Evolutionary conservation across 2,888 invertebrate genomes (phyloP), one percentile per base, ranked within the genome.

Genomic region (Autographa pulchrina): DNA sequence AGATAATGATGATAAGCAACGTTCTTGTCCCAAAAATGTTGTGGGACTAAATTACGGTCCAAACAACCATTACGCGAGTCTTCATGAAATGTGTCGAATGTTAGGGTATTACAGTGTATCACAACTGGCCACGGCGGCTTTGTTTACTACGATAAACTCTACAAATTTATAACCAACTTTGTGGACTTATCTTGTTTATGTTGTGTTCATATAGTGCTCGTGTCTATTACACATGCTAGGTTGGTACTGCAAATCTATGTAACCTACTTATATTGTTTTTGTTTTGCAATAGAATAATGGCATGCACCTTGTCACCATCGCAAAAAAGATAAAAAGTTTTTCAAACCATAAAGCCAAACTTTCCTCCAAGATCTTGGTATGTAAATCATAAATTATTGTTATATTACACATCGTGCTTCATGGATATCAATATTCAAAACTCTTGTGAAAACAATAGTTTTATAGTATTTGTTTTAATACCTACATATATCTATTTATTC

Each of bases 41-140:
- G 31, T 25, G 31, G 2, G 38, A 31, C 52, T 52, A 56, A 70
- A 80, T 72, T 75, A 80, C 58, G 63, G 48, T 61, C 20, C 41
- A 64, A 32, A 54, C 38, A 11, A 62, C 32, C 32, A 59, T 32
- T 64, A 41, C 31, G 38, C 20, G 3, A 63, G 32, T 8, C n/a
- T 56, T 69, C 35, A 52, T 70, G 31, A 68, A 66, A 66, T 20
- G 61, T 65, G 62, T 70, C 54, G 35, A 59, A 32, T 65, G 31
- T 59, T 41, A 35, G 31, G 41, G 48, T 56, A 56, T 25, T 56
- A 56, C 25, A 56, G 54, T 67, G 62, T 78, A 78, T 65, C 54
- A 69, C 54, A 20, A 61, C 20, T 60, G n/a, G 18, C 48, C 62
- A 32, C 52, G n/a, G n/a, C 20, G 63, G 9, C 58, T 14, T 48